Evolutionary conservation across 1,140 invertebrate species (phyloP), one percentile per base, ranked within the genome.

Genomic region (Bombus affinis): DNA sequence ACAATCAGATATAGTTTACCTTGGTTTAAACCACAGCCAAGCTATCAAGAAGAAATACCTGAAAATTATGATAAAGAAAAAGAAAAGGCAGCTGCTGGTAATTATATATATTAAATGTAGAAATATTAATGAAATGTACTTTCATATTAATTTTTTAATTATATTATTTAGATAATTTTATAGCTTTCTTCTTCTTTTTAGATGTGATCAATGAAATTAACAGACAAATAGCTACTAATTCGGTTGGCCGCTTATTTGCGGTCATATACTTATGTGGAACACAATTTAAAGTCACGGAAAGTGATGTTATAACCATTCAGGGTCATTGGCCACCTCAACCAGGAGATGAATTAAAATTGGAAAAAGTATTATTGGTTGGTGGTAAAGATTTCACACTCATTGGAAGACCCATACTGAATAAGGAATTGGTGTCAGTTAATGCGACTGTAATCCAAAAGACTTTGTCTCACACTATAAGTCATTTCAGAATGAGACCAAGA

Each of bases 401-500:
- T 86, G 98, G 98, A 68, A 95, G 97, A 75, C 98, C 98, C 1
- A 86, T 99, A 28, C 94, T 99, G 15, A 97, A 98, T 92, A 95
- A 96, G 44, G 97, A 97, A 74, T 93, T 98, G 53, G 97, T 98
- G 0, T 95, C 96, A 74, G 96, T 99, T 1, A 96, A 98, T 86
- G 98, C 97, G 1, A 99, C 98, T 57, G 96, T 99, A 12, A 97
- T 99, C 73, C 98, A 98, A 88, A 99, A 99, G 94, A 98, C 97
- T 1, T 95, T 99, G 2, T 98, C 98, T 2, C 97, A 98, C 89
- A 98, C 97, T 1, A 98, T 97, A 93, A 97, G 97, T 75, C 96
- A 97, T 91, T 98, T 98, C 92, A 96, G 96, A 37, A 97, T 97
- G 92, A 97, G 96, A 90, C 96, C 96, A 88, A 97, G 98, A 93